Base-by-base conservation (phyloP, 2,113 vertebrate genomes). In the Circaetus cinerascens region DNA sequence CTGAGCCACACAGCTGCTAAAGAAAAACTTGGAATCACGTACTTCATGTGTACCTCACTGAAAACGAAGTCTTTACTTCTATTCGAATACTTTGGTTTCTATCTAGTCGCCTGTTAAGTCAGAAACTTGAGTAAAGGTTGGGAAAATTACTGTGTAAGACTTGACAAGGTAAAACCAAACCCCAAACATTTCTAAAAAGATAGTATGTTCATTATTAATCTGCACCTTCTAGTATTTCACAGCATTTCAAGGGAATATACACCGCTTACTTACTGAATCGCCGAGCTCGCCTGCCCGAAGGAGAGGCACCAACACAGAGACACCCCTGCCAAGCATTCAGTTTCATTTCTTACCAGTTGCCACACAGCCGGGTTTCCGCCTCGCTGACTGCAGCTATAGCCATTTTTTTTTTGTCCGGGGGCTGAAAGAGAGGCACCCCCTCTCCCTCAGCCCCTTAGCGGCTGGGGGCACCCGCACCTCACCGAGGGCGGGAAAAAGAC, bases 341-440 rank as follows among this genome's bases (percentile, higher is more conserved):
- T 77, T 93, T 85, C 71, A 23, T 60, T 83, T 86, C 98, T 98
- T 88, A 98, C 98, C 98, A 98, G 89, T 98, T 98, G 38, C 96
- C 98, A 74, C 98, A 98, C 34, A 98, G 95, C 67, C 62, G 97
- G 30, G 97, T 96, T 69, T 98, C 97, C 81, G 92, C 97, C 38
- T 94, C 97, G 41, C 76, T 50, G 34, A 95, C 95, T 4, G 98
- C 98, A 5, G 98, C 98, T 95, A 98, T 98, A 21, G 96, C 97
- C 94, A 86, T 72, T n/a, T 51, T 30, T 27, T 27, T 51, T 7
- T 3, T 30, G 63, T 57, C 82, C 56, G 45, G 67, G 84, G 94
- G 66, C 43, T 48, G 48, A 2, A 62, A 22, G 56, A 32, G 8
- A 12, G 25, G 21, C 8, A 5, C 22, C 38, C 27, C 29, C 36